Evolutionary conservation across 1,140 invertebrate species (phyloP).

Genomic region (Pentalonia nigronervosa): DNA sequence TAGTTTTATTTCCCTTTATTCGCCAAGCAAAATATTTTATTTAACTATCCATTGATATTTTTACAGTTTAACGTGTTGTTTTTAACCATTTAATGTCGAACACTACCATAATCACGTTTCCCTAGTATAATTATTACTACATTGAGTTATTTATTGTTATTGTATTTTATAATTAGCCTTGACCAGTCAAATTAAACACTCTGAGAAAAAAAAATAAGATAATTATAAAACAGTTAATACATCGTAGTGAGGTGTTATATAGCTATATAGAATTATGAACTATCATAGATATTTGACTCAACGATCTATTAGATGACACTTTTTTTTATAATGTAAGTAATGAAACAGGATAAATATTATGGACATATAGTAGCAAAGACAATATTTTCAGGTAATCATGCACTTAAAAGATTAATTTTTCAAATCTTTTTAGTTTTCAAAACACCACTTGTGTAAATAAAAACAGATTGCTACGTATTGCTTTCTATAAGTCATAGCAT

Average conservation of each 20-base stretch:
- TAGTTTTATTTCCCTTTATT: neutral
- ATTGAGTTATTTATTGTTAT: constrained; percentile 7
- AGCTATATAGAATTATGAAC: neutral
- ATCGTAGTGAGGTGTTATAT: neutral
- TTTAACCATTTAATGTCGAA: neutral
- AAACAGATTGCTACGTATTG: neutral
- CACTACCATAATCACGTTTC: neutral
- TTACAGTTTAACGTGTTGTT: neutral
- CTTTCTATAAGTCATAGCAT: neutral
- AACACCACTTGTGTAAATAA: neutral
- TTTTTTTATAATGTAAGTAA: neutral
- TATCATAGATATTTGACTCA: neutral
- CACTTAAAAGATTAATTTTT: neutral
- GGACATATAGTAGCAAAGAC: neutral
- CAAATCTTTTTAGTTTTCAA: neutral
- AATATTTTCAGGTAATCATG: neutral
- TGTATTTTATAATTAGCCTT: neutral
- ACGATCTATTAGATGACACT: neutral
- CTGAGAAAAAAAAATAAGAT: neutral
- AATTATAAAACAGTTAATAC: neutral
- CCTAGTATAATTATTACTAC: neutral
- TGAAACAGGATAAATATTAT: neutral
- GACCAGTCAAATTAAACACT: neutral
- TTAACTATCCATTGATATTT: neutral
- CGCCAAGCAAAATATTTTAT: neutral